Evolutionary conservation across 2,888 invertebrate genomes (phyloP).

Genomic region (Orthosia incerta): DNA sequence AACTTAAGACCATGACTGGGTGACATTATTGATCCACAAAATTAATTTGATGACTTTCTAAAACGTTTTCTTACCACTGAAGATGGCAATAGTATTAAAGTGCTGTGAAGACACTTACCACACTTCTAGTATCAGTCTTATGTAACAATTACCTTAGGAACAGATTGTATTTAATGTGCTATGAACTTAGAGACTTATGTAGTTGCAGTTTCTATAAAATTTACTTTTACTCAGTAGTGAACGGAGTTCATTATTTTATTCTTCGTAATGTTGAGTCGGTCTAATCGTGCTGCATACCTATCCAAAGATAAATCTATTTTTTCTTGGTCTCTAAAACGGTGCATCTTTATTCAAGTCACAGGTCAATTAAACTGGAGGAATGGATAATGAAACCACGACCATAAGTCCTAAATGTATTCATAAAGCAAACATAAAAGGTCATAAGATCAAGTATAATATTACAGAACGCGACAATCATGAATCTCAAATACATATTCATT

Average conservation of each 20-base stretch:
- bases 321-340: slow-evolving; percentile 2
- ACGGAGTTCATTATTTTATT: slow-evolving; percentile 9
- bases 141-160: slow-evolving; percentile 32
- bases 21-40: neutral
- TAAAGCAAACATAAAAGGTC: slow-evolving; percentile 50
- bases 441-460: slow-evolving; percentile 58
- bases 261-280: neutral
- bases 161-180: slow-evolving; percentile 12
- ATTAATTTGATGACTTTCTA: neutral
- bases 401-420: slow-evolving; percentile 31
- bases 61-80: neutral
- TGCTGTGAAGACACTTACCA: slow-evolving; percentile 3
- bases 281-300: neutral
- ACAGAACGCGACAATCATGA: slow-evolving; percentile 49
- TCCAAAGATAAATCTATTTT: neutral
- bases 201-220: slow-evolving; percentile 8
- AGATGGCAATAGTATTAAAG: neutral
- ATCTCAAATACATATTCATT: slow-evolving; percentile 56
- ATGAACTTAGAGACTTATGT: neutral
- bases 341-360: slow-evolving; percentile 9
- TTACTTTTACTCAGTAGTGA: slow-evolving; percentile 6
- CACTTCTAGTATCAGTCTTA: slow-evolving; percentile 16
- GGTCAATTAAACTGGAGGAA: slow-evolving; percentile 22
- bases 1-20: neutral
- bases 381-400: slow-evolving; percentile 36